These are phyloP conservation scores for Eilema caniola DNA, from an alignment of 2,888 invertebrate species.

Conservation along the genomic window DNA sequence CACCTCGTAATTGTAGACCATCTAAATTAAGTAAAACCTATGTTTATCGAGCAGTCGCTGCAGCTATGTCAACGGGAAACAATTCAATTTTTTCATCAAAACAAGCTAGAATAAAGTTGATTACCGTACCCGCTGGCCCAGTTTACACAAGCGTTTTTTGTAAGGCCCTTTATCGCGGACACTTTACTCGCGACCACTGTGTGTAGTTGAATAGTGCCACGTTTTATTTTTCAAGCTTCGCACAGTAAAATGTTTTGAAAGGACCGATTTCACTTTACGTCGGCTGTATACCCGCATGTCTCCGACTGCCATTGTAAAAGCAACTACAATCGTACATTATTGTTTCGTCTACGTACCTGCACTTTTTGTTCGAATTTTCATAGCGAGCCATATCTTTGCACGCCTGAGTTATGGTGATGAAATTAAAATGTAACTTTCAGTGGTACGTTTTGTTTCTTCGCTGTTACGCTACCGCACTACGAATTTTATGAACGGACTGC, in stretches of 20 bases:
- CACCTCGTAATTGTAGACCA: no score
- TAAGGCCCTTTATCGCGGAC: constrained; percentile 65
- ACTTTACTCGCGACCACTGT: constrained; percentile 65
- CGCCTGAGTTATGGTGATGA: constrained; percentile 79
- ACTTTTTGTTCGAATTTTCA: constrained; percentile 79
- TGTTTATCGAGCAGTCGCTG: constrained; percentile 23
- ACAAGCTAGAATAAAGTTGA: constrained; percentile 52
- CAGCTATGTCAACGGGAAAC: constrained; percentile 32
- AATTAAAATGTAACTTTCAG: constrained; percentile 80
- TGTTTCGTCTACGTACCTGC: constrained; percentile 79
- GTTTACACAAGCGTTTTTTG: constrained; percentile 55
- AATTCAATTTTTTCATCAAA: constrained; percentile 48
- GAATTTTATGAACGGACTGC: constrained; percentile 1
- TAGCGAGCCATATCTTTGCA: constrained; percentile 79
- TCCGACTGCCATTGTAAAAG: constrained; percentile 78
- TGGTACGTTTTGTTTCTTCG: constrained; percentile 65
- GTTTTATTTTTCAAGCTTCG: constrained; percentile 79
- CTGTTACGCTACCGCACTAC: neutral
- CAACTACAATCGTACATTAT: constrained; percentile 84
- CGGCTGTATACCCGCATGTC: constrained; percentile 72
- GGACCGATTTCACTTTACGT: constrained; percentile 84
- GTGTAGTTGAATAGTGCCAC: constrained; percentile 74
- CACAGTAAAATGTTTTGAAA: constrained; percentile 84
- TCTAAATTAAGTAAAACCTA: neutral
- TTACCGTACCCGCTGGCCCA: constrained; percentile 53